phyloP scores from a whole-genome alignment of 92 coral and sea anemone genomes.

The Pocillopora grandis region DNA sequence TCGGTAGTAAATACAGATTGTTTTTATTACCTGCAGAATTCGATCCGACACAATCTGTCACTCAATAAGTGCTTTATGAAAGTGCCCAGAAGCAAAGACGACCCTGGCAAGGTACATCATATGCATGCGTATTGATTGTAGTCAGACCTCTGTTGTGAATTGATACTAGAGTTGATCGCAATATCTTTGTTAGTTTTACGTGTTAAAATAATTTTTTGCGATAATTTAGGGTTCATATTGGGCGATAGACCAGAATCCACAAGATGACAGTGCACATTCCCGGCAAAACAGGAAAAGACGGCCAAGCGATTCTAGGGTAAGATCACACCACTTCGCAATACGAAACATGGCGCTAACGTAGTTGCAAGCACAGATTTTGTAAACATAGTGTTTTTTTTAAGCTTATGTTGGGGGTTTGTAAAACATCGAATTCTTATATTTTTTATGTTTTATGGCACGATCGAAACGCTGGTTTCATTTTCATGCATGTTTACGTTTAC shows the following conservation, averaged over 20 bases:
- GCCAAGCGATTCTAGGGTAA: slow-evolving; percentile 88
- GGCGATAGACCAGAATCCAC: slow-evolving; percentile 98
- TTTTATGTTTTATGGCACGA: not conserved
- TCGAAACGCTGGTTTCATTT: not conserved
- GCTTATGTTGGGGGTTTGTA: not conserved
- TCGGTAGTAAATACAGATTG: slow-evolving; percentile 20
- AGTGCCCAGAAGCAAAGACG: slow-evolving; percentile 97
- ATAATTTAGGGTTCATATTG: slow-evolving; percentile 88
- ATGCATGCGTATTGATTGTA: not conserved
- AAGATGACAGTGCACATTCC: slow-evolving; percentile 77
- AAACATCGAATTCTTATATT: not conserved
- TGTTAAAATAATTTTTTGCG: slow-evolving; percentile 1
- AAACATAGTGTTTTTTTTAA: not conserved
- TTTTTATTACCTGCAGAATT: slow-evolving; percentile 72
- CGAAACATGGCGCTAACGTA: slow-evolving; percentile 5
- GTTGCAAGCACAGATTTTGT: not conserved
- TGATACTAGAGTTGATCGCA: not conserved
- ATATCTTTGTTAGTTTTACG: not conserved
- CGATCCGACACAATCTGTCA: slow-evolving; percentile 93
- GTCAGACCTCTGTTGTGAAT: not conserved
- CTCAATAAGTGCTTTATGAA: slow-evolving; percentile 95
- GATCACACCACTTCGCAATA: slow-evolving; percentile 33
- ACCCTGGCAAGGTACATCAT: slow-evolving; percentile 84
- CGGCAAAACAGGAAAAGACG: slow-evolving; percentile 90
- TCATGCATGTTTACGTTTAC: not conserved